These are phyloP conservation scores for Achatina immaculata DNA, from an alignment of 1,140 invertebrate species.

Conservation along the genomic window DNA sequence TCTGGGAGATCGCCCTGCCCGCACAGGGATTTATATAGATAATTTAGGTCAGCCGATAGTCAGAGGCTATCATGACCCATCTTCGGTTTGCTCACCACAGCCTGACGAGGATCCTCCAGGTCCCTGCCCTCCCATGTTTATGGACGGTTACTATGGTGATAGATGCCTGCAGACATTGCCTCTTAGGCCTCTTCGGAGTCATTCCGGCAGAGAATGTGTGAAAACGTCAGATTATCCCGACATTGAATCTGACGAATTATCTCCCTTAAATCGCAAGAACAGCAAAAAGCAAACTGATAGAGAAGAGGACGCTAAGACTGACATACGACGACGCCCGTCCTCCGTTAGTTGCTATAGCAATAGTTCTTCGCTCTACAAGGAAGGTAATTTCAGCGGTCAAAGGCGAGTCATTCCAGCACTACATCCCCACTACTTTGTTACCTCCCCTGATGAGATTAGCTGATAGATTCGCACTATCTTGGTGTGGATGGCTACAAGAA, in stretches of 20 bases:
- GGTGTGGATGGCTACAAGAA: not conserved
- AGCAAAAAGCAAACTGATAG: slow-evolving; percentile 5
- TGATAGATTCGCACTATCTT: slow-evolving; percentile 1
- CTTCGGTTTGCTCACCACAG: not conserved
- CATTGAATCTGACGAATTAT: slow-evolving; percentile 13
- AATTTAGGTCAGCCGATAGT: slow-evolving; percentile 6
- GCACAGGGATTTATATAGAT: not conserved
- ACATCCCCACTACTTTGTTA: slow-evolving; percentile 46
- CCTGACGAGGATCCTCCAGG: not conserved
- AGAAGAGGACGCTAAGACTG: not conserved
- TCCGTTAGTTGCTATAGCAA: slow-evolving; percentile 42
- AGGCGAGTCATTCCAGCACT: slow-evolving; percentile 41
- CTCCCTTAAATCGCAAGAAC: slow-evolving; percentile 2
- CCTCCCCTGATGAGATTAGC: slow-evolving; percentile 27
- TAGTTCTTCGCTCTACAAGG: slow-evolving; percentile 31
- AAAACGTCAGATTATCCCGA: not conserved
- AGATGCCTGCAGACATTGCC: slow-evolving; percentile 40
- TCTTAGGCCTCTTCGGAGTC: slow-evolving; percentile 36
- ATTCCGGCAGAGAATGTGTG: not conserved
- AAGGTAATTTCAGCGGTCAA: slow-evolving; percentile 34
- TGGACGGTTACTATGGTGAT: slow-evolving; percentile 46
- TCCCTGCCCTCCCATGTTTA: slow-evolving; percentile 18
- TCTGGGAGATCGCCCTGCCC: slow-evolving; percentile 12
- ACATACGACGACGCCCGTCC: slow-evolving; percentile 34
- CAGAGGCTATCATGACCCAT: not conserved